Conservation (phyloP, 2,888 invertebrate genomes). For the Pseudanteris insignis region DNA sequence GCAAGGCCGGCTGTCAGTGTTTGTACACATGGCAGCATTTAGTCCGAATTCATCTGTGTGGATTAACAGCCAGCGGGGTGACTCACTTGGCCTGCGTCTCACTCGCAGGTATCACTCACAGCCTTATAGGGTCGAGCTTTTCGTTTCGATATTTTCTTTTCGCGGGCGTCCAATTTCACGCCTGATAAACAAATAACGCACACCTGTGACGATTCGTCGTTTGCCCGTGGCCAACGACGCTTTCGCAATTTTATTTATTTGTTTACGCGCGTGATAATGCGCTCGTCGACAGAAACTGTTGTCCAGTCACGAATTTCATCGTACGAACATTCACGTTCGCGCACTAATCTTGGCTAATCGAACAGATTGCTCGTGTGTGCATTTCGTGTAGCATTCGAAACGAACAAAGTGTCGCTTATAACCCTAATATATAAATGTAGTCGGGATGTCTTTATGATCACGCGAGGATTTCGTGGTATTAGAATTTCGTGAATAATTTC, state of each 20-base stretch:
- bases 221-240: constrained; percentile 17
- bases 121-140: constrained; percentile 35
- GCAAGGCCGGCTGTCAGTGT: constrained; percentile 63
- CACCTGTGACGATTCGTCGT: constrained; percentile 41
- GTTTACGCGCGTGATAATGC: too few relatives aligned
- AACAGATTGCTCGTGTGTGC: too few relatives aligned
- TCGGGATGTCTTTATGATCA: too few relatives aligned
- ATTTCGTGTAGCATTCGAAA: too few relatives aligned
- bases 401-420: too few relatives aligned
- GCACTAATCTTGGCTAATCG: too few relatives aligned
- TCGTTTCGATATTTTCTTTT: constrained; percentile 47
- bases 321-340: too few relatives aligned
- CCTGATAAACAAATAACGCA: constrained; percentile 48
- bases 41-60: constrained; percentile 53
- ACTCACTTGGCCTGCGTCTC: constrained; percentile 42
- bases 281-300: too few relatives aligned
- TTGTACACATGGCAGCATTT: constrained; percentile 64
- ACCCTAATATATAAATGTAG: too few relatives aligned
- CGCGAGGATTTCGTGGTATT: too few relatives aligned
- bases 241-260: too few relatives aligned
- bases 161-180: constrained; percentile 49
- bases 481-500: too few relatives aligned
- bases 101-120: constrained; percentile 47
- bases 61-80: constrained; percentile 50
- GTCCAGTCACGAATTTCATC: constrained; percentile 2